Conservation (phyloP, 2,113 vertebrate genomes). For the Alectura lathami region DNA sequence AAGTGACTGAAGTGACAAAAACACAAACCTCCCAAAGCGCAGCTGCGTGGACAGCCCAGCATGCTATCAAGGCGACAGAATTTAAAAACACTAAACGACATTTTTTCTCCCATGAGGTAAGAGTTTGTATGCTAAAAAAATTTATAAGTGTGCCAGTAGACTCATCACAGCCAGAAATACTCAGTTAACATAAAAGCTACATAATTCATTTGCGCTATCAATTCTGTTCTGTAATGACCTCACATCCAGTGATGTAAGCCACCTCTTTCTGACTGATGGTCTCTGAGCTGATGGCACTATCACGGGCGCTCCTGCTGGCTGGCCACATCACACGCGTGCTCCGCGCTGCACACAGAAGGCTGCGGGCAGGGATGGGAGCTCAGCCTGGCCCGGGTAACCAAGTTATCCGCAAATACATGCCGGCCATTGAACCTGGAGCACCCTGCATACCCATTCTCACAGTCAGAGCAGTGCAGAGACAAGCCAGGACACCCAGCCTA, state of each 20-base stretch:
- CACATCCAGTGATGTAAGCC: slow-evolving; percentile 28
- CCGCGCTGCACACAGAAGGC: background rate
- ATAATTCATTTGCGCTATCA: slow-evolving; percentile 32
- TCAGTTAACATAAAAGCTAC: slow-evolving; percentile 1
- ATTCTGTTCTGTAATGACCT: slow-evolving; percentile 19
- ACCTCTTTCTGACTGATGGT: background rate
- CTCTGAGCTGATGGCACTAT: background rate
- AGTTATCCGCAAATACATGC: background rate
- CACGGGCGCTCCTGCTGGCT: background rate
- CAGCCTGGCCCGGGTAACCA: background rate
- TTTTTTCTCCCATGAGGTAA: background rate
- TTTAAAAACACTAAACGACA: background rate
- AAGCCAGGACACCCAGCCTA: fast-evolving
- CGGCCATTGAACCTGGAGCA: background rate
- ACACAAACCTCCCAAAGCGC: background rate
- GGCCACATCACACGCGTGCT: background rate
- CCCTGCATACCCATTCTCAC: fast-evolving
- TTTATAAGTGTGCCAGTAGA: background rate
- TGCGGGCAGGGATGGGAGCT: background rate
- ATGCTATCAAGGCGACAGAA: background rate
- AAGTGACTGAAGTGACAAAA: background rate
- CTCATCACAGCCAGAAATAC: background rate
- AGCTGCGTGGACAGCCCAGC: background rate
- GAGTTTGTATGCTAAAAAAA: background rate
- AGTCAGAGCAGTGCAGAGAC: background rate